Evolutionary conservation across 35 echinoderm and acorn worm species (phyloP).

Genomic region (Apostichopus japonicus): DNA sequence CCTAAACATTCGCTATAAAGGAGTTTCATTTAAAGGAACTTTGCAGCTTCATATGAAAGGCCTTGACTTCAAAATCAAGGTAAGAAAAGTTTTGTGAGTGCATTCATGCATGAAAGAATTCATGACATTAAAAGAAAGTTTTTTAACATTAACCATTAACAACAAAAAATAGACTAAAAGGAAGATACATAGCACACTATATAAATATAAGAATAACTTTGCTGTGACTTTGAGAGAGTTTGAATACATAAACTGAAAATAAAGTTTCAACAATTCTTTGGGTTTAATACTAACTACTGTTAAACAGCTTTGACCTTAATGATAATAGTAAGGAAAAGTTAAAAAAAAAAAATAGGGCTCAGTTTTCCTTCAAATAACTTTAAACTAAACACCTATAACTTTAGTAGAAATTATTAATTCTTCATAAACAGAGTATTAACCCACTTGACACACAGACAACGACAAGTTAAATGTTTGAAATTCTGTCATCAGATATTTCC

Average conservation of each 20-base stretch:
- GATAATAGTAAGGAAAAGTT: background rate
- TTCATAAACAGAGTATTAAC: too few species aligned
- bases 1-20: too few species aligned
- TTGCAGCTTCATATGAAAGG: background rate
- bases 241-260: conserved; percentile 5
- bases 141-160: too few species aligned
- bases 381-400: too few species aligned
- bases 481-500: too few species aligned
- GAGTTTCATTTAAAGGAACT: too few species aligned
- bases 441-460: too few species aligned
- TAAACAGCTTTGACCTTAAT: background rate
- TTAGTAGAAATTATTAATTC: too few species aligned
- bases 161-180: background rate
- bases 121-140: background rate
- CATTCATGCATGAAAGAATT: background rate
- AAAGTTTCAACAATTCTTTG: background rate
- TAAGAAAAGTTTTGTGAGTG: background rate
- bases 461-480: too few species aligned
- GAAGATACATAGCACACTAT: background rate
- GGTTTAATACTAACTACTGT: background rate
- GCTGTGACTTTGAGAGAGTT: background rate
- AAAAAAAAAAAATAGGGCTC: too few species aligned
- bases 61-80: background rate
- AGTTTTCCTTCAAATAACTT: too few species aligned
- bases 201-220: background rate